Percentiles rank a stretch among this genome's conserved stretches.
Conservation (phyloP, 1,140 invertebrate genomes). For the Drosophila nebulosa region DNA sequence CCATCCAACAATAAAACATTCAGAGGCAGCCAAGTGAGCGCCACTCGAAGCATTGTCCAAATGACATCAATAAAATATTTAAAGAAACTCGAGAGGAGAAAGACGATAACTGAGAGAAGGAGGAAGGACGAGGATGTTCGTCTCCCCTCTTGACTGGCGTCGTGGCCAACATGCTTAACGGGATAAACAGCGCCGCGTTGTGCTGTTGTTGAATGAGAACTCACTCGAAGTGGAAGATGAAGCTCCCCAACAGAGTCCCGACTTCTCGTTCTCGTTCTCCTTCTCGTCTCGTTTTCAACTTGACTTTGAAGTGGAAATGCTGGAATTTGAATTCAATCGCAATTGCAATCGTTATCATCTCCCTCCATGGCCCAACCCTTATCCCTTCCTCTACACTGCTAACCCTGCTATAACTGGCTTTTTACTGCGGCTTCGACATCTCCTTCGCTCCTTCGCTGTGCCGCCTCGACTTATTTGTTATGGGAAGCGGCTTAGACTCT, state of each 20-base stretch:
- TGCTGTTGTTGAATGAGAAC: conserved; percentile 25
- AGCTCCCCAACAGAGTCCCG: conserved; percentile 5
- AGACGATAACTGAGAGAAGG: neutral
- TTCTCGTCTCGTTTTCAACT: conserved; percentile 56
- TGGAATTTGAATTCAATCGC: conserved; percentile 71
- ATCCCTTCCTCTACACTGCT: neutral
- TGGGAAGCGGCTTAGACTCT: conserved; percentile 41
- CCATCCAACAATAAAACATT: conserved; percentile 42
- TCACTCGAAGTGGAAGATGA: conserved; percentile 30
- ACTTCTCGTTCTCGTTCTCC: neutral
- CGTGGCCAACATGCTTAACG: conserved; percentile 41
- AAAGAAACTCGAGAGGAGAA: conserved; percentile 23
- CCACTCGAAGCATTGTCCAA: conserved; percentile 32
- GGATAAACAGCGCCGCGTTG: conserved; percentile 34
- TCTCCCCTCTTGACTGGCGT: conserved; percentile 26
- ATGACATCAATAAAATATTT: conserved; percentile 71
- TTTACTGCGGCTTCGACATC: conserved; percentile 52
- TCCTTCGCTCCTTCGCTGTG: conserved; percentile 6
- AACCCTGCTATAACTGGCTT: conserved; percentile 33
- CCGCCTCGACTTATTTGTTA: conserved; percentile 24
- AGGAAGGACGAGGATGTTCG: neutral
- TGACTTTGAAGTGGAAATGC: conserved; percentile 59
- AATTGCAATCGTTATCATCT: conserved; percentile 42
- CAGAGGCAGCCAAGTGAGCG: conserved; percentile 32
- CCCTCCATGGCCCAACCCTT: too few relatives aligned